phyloP scores from a whole-genome alignment of 2,888 invertebrate genomes.

The Melieria picta region DNA sequence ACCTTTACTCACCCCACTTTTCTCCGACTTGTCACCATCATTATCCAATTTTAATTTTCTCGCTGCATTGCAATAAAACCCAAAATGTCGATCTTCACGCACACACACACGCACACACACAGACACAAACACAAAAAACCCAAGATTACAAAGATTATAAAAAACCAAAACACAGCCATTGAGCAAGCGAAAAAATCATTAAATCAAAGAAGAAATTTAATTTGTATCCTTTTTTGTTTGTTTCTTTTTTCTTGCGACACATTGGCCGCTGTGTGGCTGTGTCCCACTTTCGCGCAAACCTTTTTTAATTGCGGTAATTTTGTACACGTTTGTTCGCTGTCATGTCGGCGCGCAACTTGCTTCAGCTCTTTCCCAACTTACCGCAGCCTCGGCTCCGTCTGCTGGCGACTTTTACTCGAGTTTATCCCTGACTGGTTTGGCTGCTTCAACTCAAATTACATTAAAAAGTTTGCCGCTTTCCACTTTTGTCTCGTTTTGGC shows the following conservation, averaged over 20 bases:
- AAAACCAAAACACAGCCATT: neutral
- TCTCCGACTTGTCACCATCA: constrained; percentile 18
- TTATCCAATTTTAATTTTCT: constrained; percentile 33
- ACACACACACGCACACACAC: neutral
- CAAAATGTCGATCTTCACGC: neutral
- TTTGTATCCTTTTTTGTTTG: constrained; percentile 37
- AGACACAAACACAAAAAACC: neutral
- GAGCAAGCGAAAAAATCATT: constrained; percentile 9
- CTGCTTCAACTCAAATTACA: constrained; percentile 30
- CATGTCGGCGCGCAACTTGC: constrained; percentile 29
- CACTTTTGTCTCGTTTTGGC: neutral
- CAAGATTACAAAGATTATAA: neutral
- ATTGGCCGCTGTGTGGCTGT: neutral
- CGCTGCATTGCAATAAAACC: neutral
- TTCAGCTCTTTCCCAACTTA: neutral
- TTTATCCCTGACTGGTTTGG: constrained; percentile 34
- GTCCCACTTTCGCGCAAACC: constrained; percentile 41
- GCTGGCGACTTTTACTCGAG: constrained; percentile 1
- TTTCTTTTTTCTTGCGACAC: neutral
- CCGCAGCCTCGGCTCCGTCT: neutral
- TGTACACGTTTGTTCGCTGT: constrained; percentile 36
- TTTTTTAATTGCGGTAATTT: constrained; percentile 55
- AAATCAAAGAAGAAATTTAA: constrained; percentile 39
- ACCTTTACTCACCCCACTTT: neutral
- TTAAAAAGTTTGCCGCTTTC: constrained; percentile 34